These are phyloP conservation scores for Pseudolaguvia tuberculata DNA, from an alignment of 2,113 vertebrate genomes.

Conservation along the genomic window DNA sequence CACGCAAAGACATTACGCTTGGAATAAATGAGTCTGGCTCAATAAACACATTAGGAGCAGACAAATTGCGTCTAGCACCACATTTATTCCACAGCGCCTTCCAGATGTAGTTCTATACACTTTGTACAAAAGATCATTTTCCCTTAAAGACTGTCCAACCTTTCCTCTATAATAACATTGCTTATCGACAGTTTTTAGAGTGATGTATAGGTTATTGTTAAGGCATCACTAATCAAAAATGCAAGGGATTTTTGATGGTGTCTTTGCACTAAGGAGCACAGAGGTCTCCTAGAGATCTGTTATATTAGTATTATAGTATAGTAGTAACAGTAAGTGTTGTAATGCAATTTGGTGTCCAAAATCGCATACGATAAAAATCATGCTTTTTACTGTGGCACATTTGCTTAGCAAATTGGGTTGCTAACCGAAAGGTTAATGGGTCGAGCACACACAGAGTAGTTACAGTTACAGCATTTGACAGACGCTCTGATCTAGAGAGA, in stretches of 20 bases:
- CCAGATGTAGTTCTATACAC: conserved; percentile 15
- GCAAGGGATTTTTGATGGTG: conserved; percentile 7
- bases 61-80: conserved; percentile 6
- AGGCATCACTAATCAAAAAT: not conserved
- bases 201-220: conserved; percentile 7
- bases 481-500: too few relatives aligned
- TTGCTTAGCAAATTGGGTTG: too few relatives aligned
- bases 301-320: too few relatives aligned
- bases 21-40: conserved; percentile 32
- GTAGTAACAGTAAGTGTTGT: too few relatives aligned
- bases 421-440: too few relatives aligned
- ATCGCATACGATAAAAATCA: too few relatives aligned
- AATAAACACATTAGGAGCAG: conserved; percentile 32
- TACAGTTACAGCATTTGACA: too few relatives aligned
- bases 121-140: conserved; percentile 26
- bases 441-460: too few relatives aligned
- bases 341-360: too few relatives aligned
- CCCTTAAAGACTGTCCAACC: not conserved
- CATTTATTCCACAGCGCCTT: conserved; percentile 23
- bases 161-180: conserved; percentile 18
- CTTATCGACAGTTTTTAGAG: conserved; percentile 18
- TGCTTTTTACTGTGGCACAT: too few relatives aligned
- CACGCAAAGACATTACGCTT: conserved; percentile 15
- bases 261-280: not conserved
- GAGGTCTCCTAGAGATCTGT: too few relatives aligned